phyloP scores from a whole-genome alignment of 2,113 vertebrate species.

The Benitochromis conjunctus region DNA sequence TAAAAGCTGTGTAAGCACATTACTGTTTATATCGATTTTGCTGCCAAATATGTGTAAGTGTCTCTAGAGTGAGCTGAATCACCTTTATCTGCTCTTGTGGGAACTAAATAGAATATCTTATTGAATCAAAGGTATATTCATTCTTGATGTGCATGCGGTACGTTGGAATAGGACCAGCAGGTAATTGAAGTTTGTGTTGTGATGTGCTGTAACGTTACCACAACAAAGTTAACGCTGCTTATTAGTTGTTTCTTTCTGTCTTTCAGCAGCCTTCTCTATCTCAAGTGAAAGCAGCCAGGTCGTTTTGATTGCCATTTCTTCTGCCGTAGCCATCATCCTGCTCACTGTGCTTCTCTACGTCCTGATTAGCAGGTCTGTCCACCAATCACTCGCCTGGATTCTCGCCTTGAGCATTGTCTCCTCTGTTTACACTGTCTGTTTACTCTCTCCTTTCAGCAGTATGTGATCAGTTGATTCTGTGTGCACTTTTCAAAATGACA shows the following conservation, averaged over 20 bases:
- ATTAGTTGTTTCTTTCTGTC: neutral
- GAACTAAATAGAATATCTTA: neutral
- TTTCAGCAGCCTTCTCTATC: conserved; percentile 91
- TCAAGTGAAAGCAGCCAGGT: conserved; percentile 96
- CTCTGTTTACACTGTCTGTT: neutral
- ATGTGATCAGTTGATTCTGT: neutral
- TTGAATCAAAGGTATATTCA: neutral
- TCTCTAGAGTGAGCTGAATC: neutral
- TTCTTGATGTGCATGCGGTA: neutral
- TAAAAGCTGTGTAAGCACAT: neutral
- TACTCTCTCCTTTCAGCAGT: neutral
- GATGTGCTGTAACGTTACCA: neutral
- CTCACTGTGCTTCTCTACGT: conserved; percentile 91
- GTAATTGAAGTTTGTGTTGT: neutral
- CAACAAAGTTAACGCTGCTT: neutral
- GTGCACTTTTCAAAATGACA: neutral
- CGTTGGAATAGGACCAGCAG: neutral
- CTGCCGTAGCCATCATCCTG: conserved; percentile 89
- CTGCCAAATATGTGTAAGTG: neutral
- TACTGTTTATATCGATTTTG: neutral
- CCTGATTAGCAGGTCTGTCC: conserved; percentile 89
- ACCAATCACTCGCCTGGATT: neutral
- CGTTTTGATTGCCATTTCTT: conserved; percentile 92
- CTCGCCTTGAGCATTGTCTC: neutral
- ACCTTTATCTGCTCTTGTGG: neutral